Conservation (phyloP, 2,797 vertebrate genomes). For the Glyptemys insculpta region DNA sequence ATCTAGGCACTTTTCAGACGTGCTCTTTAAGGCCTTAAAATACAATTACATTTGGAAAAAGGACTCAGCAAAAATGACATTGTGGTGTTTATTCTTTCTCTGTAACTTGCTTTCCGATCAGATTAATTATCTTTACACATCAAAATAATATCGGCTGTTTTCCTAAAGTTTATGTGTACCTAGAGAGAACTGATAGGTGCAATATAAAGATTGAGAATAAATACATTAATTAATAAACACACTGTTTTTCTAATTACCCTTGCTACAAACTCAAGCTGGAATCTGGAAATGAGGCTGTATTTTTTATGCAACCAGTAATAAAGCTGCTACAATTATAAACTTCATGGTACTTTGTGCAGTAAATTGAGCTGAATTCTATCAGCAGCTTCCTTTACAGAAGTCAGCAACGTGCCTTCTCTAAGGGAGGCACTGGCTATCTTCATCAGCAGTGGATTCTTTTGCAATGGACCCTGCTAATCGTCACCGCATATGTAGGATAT, state of each 20-base stretch:
- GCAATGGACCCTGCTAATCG: not conserved
- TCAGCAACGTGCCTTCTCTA: not conserved
- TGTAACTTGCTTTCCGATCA: not conserved
- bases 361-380: not conserved
- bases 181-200: conserved; percentile 37
- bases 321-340: not conserved
- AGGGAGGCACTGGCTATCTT: not conserved
- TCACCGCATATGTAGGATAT: not conserved
- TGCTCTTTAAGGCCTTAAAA: not conserved
- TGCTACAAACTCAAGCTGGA: conserved; percentile 30
- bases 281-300: conserved; percentile 21
- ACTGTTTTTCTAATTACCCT: conserved; percentile 47
- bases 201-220: conserved; percentile 50
- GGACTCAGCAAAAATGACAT: not conserved
- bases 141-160: conserved; percentile 63
- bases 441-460: not conserved
- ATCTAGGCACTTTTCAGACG: not conserved
- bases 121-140: conserved; percentile 69
- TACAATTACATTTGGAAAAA: not conserved
- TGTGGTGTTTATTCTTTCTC: conserved; percentile 20
- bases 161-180: conserved; percentile 50
- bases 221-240: conserved; percentile 47
- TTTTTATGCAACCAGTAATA: not conserved
- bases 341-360: not conserved
- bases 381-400: not conserved